Evolutionary conservation across 2,888 invertebrate genomes (phyloP), one percentile per base, ranked within the genome.

Genomic region (Pasiphila rectangulata): DNA sequence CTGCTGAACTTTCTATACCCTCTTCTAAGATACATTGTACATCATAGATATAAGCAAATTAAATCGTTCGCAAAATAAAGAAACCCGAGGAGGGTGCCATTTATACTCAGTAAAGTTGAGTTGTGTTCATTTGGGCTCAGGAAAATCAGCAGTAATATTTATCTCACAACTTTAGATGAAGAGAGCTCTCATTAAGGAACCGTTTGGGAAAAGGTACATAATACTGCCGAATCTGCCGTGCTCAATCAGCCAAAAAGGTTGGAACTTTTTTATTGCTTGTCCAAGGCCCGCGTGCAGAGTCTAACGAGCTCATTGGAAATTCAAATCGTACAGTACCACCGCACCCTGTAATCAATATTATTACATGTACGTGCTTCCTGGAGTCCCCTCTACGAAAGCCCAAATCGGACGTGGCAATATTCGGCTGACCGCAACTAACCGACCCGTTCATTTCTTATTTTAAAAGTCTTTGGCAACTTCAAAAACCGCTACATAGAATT

Each of bases 271-370:
- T 79, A 76, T 78, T 74, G 74, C 63, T 64, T 70, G 75, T 78
- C 72, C 72, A 69, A 68, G 64, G 63, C 64, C 68, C 69, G 70
- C 71, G 74, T 75, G 42, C 77, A 65, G 72, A 73, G 75, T 83
- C 76, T 87, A 87, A 86, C 86, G 83, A 85, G 83, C 86, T 87
- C 85, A 87, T 87, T 86, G 83, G 85, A 81, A 87, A 85, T 88
- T 88, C 87, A 87, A 87, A 87, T 87, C 63, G 74, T 67, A 69
- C 73, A 75, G 77, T 79, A 77, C 81, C 75, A 73, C 72, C 78
- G 78, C 79, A 74, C 83, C 76, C 82, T 65, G 80, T 82, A 83
- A 88, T 88, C 87, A 87, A 88, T 87, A 86, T 86, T 85, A 87
- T 85, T 84, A 86, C 81, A 83, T 78, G 85, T 83, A 86, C 83